These are phyloP conservation scores for Ascidia mentula DNA, from an alignment of 23 tunicate genomes.

Conservation along the genomic window DNA sequence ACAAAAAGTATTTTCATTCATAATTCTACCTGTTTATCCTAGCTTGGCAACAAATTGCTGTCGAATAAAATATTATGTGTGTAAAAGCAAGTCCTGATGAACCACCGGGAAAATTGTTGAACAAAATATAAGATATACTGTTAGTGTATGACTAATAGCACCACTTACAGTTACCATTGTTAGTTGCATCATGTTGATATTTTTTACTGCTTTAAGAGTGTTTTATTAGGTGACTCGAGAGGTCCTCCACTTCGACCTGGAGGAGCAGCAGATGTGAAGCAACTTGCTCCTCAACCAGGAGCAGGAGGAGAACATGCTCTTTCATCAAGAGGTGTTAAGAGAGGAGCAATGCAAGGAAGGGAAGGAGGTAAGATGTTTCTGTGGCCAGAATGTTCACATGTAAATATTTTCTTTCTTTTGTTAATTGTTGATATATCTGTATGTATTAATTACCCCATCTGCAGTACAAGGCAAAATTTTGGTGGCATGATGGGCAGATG, in stretches of 20 bases:
- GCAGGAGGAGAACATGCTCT: slow-evolving; percentile 27
- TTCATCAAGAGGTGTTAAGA: slow-evolving; percentile 38
- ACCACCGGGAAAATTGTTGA: too few relatives aligned
- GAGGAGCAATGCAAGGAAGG: slow-evolving; percentile 37
- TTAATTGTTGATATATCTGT: neutral
- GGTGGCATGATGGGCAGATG: too few relatives aligned
- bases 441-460: neutral
- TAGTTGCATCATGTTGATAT: too few relatives aligned
- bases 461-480: too few relatives aligned
- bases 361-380: slow-evolving; percentile 7
- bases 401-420: neutral
- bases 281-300: slow-evolving; percentile 13
- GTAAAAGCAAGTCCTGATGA: too few relatives aligned
- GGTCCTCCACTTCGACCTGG: slow-evolving; percentile 28
- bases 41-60: too few relatives aligned
- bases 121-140: too few relatives aligned
- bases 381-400: neutral
- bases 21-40: neutral
- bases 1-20: too few relatives aligned
- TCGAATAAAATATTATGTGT: too few relatives aligned
- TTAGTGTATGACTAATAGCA: too few relatives aligned
- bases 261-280: neutral
- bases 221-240: neutral
- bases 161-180: too few relatives aligned
- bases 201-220: too few relatives aligned